A percentile compares a stretch with the other conserved stretches of the same genome.
Evolutionary conservation across 1,140 invertebrate genomes (phyloP).

Genomic region (Drosophila pachea): DNA sequence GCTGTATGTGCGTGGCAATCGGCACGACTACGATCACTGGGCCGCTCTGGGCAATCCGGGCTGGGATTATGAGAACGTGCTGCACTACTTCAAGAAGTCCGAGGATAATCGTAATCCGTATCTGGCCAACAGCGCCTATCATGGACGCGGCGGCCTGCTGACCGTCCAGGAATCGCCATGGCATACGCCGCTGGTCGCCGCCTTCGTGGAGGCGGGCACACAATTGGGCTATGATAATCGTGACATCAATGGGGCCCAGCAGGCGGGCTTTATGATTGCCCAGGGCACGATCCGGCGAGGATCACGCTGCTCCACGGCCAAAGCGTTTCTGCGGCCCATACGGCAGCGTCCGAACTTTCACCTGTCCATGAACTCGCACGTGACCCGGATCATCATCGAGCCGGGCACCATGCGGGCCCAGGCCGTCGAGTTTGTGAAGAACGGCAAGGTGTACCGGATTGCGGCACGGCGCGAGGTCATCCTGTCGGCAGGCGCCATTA

Average conservation of each 20-base stretch:
- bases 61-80: constrained; percentile 93
- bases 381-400: constrained; percentile 86
- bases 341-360: constrained; percentile 89
- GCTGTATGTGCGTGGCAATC: constrained; percentile 92
- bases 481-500: constrained; percentile 88
- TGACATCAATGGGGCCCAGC: constrained; percentile 91
- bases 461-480: constrained; percentile 88
- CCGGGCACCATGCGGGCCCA: constrained; percentile 85
- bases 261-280: constrained; percentile 92
- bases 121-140: constrained; percentile 84
- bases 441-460: constrained; percentile 84
- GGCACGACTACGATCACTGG: constrained; percentile 94
- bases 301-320: constrained; percentile 92
- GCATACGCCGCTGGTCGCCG: constrained; percentile 88
- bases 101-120: constrained; percentile 93
- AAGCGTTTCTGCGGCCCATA: constrained; percentile 91
- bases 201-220: constrained; percentile 91
- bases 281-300: constrained; percentile 93
- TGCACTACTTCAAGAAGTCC: constrained; percentile 94
- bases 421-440: constrained; percentile 87
- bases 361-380: constrained; percentile 87
- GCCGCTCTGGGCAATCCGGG: constrained; percentile 90
- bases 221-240: constrained; percentile 93
- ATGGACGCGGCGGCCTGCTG: constrained; percentile 86
- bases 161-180: constrained; percentile 92